Evolutionary conservation across 2,888 invertebrate genomes (phyloP), one percentile per base, ranked within the genome.

Genomic region (Gastrophysa polygoni): DNA sequence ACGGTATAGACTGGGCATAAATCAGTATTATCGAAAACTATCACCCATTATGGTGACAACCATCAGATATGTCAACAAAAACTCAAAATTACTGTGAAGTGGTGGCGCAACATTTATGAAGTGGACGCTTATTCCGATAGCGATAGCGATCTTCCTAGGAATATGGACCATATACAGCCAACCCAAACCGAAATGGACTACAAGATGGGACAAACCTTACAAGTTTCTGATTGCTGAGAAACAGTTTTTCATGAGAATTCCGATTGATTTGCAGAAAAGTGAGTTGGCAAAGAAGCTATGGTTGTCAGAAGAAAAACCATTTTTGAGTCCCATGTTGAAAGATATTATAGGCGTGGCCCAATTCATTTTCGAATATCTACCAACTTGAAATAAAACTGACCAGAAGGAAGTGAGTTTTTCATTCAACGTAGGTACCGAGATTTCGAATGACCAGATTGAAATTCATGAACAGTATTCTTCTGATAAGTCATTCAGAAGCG

Each of bases 251-350:
- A 11, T 6, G 38, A 38, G 38, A 10, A 5, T 32, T 32, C 29
- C 38, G 38, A 38, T n/a, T 38, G 29, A 32, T 8, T 5, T 38
- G 14, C 14, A 38, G 4, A 8, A 11, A 11, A 3, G 14, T 14
- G 38, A 14, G 10, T 38, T 38, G 1, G 38, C 14, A 1, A 14
- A 38, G 38, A 38, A 38, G 38, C 16, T n/a, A 24, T 38, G 38
- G 38, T 29, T 34, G 52, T 1, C 38, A 2, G 20, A 34, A 7
- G 34, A 52, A 8, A 52, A 38, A 52, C n/a, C 34, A 7, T 28
- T 50, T 10, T 14, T 34, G 21, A 38, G 34, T 14, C 52, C 52
- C n/a, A 52, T 52, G 38, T 14, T 52, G 14, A 52, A 16, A 4
- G 52, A 52, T 10, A 32, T 52, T 20, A 20, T 52, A 17, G 21